These are phyloP conservation scores for Okapia johnstoni DNA, from an alignment of 2,113 vertebrate genomes.

Conservation along the genomic window DNA sequence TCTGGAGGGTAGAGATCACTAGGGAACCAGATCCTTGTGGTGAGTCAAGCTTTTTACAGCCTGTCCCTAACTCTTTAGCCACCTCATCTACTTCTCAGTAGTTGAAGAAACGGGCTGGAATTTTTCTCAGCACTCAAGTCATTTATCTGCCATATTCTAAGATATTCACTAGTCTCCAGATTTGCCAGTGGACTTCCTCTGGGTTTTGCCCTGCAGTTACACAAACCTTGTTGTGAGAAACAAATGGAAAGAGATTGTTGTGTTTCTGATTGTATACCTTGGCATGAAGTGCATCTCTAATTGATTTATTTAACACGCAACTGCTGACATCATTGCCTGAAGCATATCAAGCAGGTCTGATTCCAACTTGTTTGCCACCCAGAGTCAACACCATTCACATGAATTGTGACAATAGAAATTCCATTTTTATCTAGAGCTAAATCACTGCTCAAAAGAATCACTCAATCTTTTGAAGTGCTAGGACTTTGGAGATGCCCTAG, in stretches of 20 bases:
- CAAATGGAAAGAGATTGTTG: background rate
- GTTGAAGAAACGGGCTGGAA: background rate
- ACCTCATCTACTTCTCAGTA: background rate
- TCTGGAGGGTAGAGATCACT: background rate
- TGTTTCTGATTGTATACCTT: constrained; percentile 39
- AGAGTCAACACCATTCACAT: constrained; percentile 39
- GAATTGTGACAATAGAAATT: constrained; percentile 59
- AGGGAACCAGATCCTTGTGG: no score
- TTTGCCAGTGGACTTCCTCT: constrained; percentile 29
- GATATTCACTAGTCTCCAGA: constrained; percentile 1
- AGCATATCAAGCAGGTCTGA: background rate
- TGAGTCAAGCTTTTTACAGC: background rate
- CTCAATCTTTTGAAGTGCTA: background rate
- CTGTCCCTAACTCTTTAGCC: background rate
- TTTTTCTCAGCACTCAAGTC: constrained; percentile 39
- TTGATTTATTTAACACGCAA: constrained; percentile 38
- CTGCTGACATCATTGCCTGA: background rate
- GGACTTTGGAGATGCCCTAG: background rate
- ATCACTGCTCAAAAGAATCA: background rate
- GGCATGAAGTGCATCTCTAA: constrained; percentile 5
- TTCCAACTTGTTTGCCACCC: background rate
- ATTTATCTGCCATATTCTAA: constrained; percentile 47
- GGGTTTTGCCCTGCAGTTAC: constrained; percentile 38
- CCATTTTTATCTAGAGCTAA: constrained; percentile 44
- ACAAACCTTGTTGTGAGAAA: constrained; percentile 18